Percentiles rank a stretch among this genome's conserved stretches.
These are phyloP conservation scores for Eidolon helvum DNA, from an alignment of 2,113 vertebrate genomes.

Conservation along the genomic window DNA sequence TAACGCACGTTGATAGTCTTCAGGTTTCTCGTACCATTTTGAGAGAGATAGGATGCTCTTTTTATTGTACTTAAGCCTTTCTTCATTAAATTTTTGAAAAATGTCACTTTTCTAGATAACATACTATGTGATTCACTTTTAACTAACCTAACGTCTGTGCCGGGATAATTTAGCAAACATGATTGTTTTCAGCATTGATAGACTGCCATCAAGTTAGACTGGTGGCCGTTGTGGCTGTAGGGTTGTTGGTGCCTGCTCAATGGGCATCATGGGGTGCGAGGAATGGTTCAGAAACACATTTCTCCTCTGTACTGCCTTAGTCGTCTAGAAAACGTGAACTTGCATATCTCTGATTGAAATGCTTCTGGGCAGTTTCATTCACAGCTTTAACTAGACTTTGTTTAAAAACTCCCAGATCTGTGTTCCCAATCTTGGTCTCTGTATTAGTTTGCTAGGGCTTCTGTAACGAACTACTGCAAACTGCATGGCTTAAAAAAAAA, in stretches of 20 bases:
- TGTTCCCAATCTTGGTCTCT: not conserved
- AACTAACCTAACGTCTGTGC: not conserved
- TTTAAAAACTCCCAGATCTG: not conserved
- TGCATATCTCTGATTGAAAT: not conserved
- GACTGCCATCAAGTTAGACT: not conserved
- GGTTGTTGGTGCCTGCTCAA: not conserved
- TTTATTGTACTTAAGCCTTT: not conserved
- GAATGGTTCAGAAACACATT: not conserved
- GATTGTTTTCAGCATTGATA: not conserved
- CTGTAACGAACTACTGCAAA: not conserved
- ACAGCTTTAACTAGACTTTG: not conserved
- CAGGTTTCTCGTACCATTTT: not conserved
- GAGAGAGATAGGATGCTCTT: not conserved
- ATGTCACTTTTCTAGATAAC: not conserved
- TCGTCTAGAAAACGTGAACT: accelerated
- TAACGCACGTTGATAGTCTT: not conserved
- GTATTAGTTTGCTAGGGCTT: not conserved
- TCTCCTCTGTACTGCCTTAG: accelerated
- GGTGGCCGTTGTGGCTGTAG: not conserved
- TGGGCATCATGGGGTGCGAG: no score
- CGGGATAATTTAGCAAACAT: not conserved
- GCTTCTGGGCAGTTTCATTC: not conserved
- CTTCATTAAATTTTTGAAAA: not conserved
- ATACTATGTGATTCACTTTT: not conserved
- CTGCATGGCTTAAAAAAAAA: not conserved